Base-by-base conservation (phyloP, 1,140 invertebrate genomes). In the Ceratitis capitata region DNA sequence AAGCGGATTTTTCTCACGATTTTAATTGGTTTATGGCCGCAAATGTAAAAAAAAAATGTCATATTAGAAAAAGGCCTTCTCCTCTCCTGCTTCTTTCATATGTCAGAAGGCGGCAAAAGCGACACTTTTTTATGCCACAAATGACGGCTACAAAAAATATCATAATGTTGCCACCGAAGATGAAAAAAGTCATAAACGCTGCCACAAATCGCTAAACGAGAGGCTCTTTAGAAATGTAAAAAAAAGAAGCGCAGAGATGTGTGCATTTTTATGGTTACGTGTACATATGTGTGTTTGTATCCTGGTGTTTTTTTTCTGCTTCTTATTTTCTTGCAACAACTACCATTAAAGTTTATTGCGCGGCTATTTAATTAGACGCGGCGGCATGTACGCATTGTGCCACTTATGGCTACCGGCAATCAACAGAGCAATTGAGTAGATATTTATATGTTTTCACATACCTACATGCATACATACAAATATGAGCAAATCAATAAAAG, bases 1-100 rank as follows among this genome's bases (percentile, higher is more conserved):
- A 45, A 78, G 69, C 39, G 39, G 39, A 45, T 78, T 78, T 78
- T 78, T 78, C 69, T 47, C 69, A 78, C 69, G 69, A 78, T 26
- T 78, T 78, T 78, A 78, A 78, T 78, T 78, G 69, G 69, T 78
- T 78, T 39, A 69, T 35, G 26, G 64, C 16, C 29, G 19, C 64
- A 69, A 39, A n/a, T 23, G 51, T 9, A 56, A 5, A 32, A 23
- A 64, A n/a, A n/a, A n/a, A n/a, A n/a, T n/a, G n/a, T n/a, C n/a
- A n/a, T n/a, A n/a, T n/a, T n/a, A n/a, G n/a, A n/a, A n/a, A n/a
- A n/a, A n/a, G n/a, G n/a, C n/a, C n/a, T n/a, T n/a, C n/a, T n/a
- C n/a, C n/a, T n/a, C n/a, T n/a, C n/a, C n/a, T n/a, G n/a, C n/a
- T n/a, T n/a, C n/a, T n/a, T n/a, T n/a, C n/a, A n/a, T n/a, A n/a